phyloP scores from a whole-genome alignment of 2,113 vertebrate species.

The Erythrocercus mccallii region DNA sequence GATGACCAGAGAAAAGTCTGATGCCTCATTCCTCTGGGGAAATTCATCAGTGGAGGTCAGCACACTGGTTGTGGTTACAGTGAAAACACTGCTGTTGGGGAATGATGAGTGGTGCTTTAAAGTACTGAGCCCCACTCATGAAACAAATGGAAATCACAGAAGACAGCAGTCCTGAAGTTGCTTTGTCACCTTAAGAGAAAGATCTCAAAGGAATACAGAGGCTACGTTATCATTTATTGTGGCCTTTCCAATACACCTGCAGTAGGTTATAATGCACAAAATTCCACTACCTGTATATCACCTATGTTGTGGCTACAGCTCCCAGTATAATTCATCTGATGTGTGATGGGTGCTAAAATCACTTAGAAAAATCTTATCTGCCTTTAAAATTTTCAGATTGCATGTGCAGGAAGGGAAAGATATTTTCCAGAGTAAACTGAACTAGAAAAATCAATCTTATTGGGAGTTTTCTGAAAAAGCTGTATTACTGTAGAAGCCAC shows the following conservation, averaged over 20 bases:
- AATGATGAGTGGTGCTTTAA: neutral
- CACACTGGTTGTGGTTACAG: too few relatives aligned
- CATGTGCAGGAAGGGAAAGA: neutral
- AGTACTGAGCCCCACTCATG: neutral
- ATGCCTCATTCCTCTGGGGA: neutral
- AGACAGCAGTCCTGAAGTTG: neutral
- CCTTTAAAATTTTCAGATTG: neutral
- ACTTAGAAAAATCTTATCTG: neutral
- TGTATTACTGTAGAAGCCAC: neutral
- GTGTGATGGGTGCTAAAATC: neutral
- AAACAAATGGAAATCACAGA: neutral
- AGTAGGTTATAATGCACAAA: neutral
- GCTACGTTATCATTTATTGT: neutral
- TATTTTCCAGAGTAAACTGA: neutral
- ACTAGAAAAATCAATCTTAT: neutral
- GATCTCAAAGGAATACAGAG: neutral
- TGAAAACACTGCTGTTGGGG: neutral
- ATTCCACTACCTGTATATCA: neutral
- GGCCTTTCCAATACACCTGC: neutral
- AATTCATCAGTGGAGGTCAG: neutral
- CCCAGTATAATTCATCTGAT: neutral
- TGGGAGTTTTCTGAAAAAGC: neutral
- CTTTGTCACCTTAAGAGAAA: neutral
- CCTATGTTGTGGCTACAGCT: neutral
- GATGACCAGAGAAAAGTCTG: neutral